A percentile compares a stretch with the other conserved stretches of the same genome.
phyloP scores from a whole-genome alignment of 2,113 vertebrate species.

The Origma solitaria region DNA sequence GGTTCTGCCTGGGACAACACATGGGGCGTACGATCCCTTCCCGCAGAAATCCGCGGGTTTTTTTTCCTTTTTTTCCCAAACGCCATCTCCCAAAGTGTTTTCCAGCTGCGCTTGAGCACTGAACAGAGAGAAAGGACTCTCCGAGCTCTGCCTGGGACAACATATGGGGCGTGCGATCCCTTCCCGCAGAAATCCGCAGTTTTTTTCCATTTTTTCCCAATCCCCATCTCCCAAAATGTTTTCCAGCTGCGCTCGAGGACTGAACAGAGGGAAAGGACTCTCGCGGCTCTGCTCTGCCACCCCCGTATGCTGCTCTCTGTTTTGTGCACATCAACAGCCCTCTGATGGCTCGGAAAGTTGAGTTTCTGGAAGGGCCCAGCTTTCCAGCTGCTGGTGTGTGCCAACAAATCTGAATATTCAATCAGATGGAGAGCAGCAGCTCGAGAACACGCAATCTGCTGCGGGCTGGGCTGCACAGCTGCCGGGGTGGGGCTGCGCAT shows the following conservation, averaged over 20 bases:
- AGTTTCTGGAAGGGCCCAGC: constrained; percentile 21
- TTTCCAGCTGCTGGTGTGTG: constrained; percentile 18
- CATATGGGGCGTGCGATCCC: too few species aligned
- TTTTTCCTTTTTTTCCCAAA: too few species aligned
- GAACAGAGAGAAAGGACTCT: too few species aligned
- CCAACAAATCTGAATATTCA: constrained; percentile 46
- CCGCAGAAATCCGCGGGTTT: too few species aligned
- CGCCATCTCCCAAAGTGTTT: too few species aligned
- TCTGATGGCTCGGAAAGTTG: not conserved
- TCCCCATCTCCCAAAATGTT: fast-evolving
- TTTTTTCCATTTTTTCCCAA: not conserved
- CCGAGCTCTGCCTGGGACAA: too few species aligned
- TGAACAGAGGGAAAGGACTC: not conserved
- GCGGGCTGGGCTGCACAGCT: constrained; percentile 54
- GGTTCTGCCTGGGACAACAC: too few species aligned
- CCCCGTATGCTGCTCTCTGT: constrained; percentile 24
- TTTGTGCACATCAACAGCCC: constrained; percentile 9
- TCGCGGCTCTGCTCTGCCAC: not conserved
- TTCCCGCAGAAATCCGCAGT: not conserved
- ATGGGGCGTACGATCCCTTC: too few species aligned
- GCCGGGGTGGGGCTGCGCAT: not conserved
- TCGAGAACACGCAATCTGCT: constrained; percentile 53
- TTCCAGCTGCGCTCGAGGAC: not conserved
- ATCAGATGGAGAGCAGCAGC: constrained; percentile 58
- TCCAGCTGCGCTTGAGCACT: too few species aligned